Evolutionary conservation across 1,140 invertebrate genomes (phyloP).

Genomic region (Dufourea novaeangliae): DNA sequence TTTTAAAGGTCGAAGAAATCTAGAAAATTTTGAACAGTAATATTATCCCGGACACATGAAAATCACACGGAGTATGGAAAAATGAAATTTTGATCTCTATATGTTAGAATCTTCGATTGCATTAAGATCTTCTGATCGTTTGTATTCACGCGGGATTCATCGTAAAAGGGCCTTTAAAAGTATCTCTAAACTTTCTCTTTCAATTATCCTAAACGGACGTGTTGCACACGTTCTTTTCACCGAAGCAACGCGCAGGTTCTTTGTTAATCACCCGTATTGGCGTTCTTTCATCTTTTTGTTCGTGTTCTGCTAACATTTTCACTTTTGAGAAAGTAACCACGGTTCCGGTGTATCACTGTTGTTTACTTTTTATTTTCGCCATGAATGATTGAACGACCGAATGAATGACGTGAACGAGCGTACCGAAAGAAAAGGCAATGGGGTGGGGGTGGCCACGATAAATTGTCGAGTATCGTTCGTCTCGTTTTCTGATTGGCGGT

Average conservation of each 20-base stretch:
- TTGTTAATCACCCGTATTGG: not conserved
- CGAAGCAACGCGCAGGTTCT: not conserved
- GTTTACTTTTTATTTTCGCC: no score
- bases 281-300: not conserved
- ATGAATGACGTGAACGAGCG: slow-evolving; percentile 40
- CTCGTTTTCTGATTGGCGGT: not conserved
- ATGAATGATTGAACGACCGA: not conserved
- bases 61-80: no score
- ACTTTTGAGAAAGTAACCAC: not conserved
- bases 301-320: not conserved
- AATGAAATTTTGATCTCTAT: no score
- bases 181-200: slow-evolving; percentile 4
- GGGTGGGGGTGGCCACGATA: slow-evolving; percentile 31
- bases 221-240: not conserved
- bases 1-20: no score
- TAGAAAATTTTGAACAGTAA: no score
- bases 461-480: slow-evolving; percentile 28
- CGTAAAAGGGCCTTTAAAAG: not conserved
- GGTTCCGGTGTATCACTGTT: not conserved
- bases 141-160: not conserved
- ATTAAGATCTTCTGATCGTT: not conserved
- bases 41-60: no score
- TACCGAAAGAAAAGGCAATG: slow-evolving; percentile 13
- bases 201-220: not conserved
- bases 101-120: no score